A percentile compares a stretch with the other conserved stretches of the same genome.
Conservation (phyloP, 2,888 invertebrate species). For the Zootermopsis nevadensis region DNA sequence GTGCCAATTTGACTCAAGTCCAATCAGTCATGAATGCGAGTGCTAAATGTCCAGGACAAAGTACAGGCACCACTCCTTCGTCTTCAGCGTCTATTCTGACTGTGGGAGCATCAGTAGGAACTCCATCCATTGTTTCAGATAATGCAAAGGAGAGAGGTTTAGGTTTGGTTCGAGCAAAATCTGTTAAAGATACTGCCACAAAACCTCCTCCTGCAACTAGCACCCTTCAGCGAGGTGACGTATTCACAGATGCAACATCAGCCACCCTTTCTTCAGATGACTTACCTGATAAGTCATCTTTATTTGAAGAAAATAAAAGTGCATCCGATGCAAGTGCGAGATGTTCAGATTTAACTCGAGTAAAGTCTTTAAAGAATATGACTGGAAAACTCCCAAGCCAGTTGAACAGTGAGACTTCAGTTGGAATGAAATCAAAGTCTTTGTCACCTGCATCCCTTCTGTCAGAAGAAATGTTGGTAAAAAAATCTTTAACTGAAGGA, state of each 20-base stretch:
- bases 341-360: not conserved
- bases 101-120: not conserved
- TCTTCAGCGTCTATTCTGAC: no score
- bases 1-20: not conserved
- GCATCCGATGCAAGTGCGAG: not conserved
- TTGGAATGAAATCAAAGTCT: slow-evolving; percentile 58
- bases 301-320: not conserved
- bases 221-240: not conserved
- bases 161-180: not conserved
- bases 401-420: not conserved
- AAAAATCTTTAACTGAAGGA: not conserved
- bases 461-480: not conserved
- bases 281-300: not conserved
- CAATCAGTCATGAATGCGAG: not conserved
- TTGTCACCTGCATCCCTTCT: slow-evolving; percentile 54
- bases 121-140: not conserved
- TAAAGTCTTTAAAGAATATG: not conserved
- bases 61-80: no score
- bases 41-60: not conserved
- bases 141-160: not conserved
- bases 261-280: not conserved
- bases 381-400: not conserved
- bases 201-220: not conserved
- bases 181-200: not conserved
- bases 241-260: not conserved